phyloP scores from a whole-genome alignment of 1,140 invertebrate genomes.

The Melanaphis sacchari region DNA sequence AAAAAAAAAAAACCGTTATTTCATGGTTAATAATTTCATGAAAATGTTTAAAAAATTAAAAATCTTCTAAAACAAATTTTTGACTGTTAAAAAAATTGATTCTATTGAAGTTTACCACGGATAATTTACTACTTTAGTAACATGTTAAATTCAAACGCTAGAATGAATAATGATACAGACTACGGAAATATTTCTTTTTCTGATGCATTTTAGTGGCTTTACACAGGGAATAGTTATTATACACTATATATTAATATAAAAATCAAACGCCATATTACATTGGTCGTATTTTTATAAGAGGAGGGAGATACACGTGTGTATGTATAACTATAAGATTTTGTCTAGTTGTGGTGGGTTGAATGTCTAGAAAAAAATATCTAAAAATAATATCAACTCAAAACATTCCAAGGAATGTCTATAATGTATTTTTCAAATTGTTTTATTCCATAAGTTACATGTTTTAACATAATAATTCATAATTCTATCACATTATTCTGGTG shows the following conservation, averaged over 20 bases:
- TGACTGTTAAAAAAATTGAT: neutral
- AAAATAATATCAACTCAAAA: slow-evolving; percentile 2
- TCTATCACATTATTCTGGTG: neutral
- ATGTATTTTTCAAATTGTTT: neutral
- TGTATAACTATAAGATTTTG: neutral
- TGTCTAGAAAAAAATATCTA: slow-evolving; percentile 15
- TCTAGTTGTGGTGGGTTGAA: slow-evolving; percentile 8
- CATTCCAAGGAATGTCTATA: neutral
- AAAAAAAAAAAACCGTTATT: neutral
- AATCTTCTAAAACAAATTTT: neutral
- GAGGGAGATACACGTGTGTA: neutral
- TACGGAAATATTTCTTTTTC: neutral
- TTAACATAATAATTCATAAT: slow-evolving; percentile 8
- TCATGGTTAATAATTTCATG: neutral
- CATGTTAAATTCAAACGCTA: neutral
- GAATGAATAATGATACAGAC: neutral
- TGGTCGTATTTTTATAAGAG: neutral
- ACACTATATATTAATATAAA: neutral
- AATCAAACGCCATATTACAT: neutral
- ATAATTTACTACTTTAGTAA: neutral
- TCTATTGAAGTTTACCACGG: too few relatives aligned
- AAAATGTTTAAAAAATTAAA: neutral
- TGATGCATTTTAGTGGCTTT: neutral
- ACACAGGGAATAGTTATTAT: neutral
- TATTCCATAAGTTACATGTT: neutral